Evolutionary conservation across 2,888 invertebrate species (phyloP), one percentile per base, ranked within the genome.

Genomic region (Phlogophora meticulosa): DNA sequence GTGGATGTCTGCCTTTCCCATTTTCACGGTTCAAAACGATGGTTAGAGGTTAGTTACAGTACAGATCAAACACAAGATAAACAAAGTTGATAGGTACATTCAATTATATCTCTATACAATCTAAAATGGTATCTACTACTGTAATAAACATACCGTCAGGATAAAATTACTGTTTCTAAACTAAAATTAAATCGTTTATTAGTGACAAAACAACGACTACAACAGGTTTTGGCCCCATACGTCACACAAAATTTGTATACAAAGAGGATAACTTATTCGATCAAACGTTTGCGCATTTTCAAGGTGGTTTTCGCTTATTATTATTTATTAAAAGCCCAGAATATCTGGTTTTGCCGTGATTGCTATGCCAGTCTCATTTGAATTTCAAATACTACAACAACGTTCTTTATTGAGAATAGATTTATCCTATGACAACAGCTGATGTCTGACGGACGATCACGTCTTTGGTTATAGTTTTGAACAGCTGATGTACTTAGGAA

Each of bases 311-410:
- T 60, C 42, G 64, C 56, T 34, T 72, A 51, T 40, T 43, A 36
- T 58, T 64, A 61, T 74, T 76, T 63, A 64, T 62, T 53, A 63
- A 62, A 69, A 68, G 40, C 61, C 28, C 49, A 67, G 60, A 76
- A 82, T 70, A 80, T 80, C 78, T 63, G 74, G 82, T 82, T 82
- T 75, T 71, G 40, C 51, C 28, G 43, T 66, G 55, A 74, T 70
- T 62, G 59, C 66, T 73, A 58, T 17, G 51, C 65, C 52, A 59
- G 53, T 36, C 72, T 80, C 69, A 82, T 82, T 82, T 82, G 79
- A 82, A 80, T 65, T 79, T 72, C 65, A 79, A 82, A 82, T 80
- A 63, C 22, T 51, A 72, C 40, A 76, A 56, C 56, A 65, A 65
- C 49, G 46, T 63, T 69, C 38, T 55, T 63, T 64, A 64, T 45